Base-by-base conservation (phyloP, 2,797 vertebrate genomes). In the Lepus townsendii region DNA sequence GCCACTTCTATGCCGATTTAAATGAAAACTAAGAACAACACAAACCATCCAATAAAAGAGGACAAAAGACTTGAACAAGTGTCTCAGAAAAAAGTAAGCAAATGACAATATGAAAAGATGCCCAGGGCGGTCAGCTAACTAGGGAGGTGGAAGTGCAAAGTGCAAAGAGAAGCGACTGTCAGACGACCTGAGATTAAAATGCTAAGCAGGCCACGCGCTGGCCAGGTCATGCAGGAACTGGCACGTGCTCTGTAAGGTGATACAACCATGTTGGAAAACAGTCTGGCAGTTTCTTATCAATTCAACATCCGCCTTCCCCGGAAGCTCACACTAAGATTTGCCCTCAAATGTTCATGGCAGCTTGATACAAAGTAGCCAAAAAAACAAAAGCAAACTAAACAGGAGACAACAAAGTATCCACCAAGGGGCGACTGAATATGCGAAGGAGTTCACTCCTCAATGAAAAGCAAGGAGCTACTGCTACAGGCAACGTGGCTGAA, bases 81-180 rank as follows among this genome's bases (percentile, higher is more conserved):
- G 62, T 12, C 89, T 93, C 30, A 65, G 42, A 72, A 68, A 89
- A 38, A 93, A 72, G 62, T 13, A 79, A 10, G n/a, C 50, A 47
- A 38, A 75, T 6, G 73, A 85, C 42, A 82, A 38, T 26, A 3
- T 0, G n/a, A 42, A 57, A 83, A 92, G 57, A 79, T 0, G 5
- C 12, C 68, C 57, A 65, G 30, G 5, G 24, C 42, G 42, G 14
- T 8, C 3, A 57, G 66, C 38, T 26, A 2, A 65, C 52, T 4
- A 42, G 27, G 35, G 47, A 54, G 14, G 63, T 32, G 16, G 3
- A 4, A 3, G 20, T 6, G 20, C 65, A 95, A 82, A 54, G 14
- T 72, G 32, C 60, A 11, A 4, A 3, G n/a, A 60, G 24, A 71
- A 3, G 4, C 30, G 47, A 1, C 11, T 5, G 42, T n/a, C 0